phyloP scores from a whole-genome alignment of 2,113 vertebrate genomes.

The Semnornis frantzii region DNA sequence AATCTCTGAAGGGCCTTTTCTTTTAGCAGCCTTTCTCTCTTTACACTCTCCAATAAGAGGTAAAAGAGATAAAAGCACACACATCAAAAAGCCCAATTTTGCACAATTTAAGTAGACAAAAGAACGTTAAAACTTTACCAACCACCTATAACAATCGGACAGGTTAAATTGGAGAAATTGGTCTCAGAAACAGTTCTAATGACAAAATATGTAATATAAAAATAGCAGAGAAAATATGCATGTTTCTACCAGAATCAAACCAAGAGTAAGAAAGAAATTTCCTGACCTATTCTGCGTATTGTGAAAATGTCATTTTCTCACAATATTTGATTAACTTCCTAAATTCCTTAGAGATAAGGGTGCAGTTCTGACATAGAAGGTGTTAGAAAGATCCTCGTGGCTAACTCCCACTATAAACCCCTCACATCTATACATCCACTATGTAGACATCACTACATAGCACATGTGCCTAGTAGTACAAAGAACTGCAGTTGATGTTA shows the following conservation, averaged over 20 bases:
- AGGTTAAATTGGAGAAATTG: neutral
- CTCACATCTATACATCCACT: neutral
- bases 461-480: neutral
- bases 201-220: neutral
- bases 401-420: neutral
- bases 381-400: neutral
- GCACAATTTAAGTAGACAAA: neutral
- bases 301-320: neutral
- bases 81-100: neutral
- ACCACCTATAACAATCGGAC: neutral
- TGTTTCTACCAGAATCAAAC: neutral
- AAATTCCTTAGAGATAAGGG: neutral
- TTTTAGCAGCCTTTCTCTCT: neutral
- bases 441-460: neutral
- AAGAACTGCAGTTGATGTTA: neutral
- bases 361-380: neutral
- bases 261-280: neutral
- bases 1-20: neutral
- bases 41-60: neutral
- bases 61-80: neutral
- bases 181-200: neutral
- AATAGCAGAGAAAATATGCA: neutral
- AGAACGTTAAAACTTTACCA: neutral
- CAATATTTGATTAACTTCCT: neutral
- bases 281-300: neutral